These are phyloP conservation scores for Thalassarche chlororhynchos DNA, from an alignment of 2,113 vertebrate species.

Conservation along the genomic window DNA sequence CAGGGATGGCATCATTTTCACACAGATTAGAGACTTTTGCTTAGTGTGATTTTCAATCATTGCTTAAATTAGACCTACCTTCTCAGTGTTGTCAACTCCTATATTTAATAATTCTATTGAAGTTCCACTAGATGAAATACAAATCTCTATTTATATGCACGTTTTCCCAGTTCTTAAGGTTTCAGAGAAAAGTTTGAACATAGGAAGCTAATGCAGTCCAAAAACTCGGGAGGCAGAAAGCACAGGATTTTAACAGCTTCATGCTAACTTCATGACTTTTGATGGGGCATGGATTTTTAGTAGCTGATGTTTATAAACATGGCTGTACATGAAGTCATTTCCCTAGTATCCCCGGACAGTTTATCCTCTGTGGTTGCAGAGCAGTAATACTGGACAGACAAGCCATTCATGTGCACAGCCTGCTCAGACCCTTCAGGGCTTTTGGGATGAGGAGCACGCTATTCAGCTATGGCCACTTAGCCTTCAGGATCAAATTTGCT, in stretches of 20 bases:
- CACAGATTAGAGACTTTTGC: background rate
- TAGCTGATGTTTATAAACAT: background rate
- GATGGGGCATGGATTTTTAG: background rate
- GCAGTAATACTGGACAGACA: background rate
- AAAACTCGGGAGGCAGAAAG: background rate
- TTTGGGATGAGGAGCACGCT: background rate
- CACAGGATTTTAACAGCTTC: background rate
- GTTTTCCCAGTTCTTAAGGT: background rate
- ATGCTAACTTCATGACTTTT: background rate
- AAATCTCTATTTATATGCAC: background rate
- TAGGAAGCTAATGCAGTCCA: background rate
- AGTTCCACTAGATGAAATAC: background rate
- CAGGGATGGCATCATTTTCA: background rate
- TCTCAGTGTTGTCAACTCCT: background rate
- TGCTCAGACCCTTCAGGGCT: background rate
- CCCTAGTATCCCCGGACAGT: background rate
- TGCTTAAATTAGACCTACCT: constrained; percentile 25
- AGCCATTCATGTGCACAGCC: background rate
- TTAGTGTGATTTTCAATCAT: background rate
- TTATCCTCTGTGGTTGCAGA: background rate
- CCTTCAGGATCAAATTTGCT: background rate
- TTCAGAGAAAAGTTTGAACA: background rate
- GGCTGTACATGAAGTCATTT: background rate
- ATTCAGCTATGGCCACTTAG: background rate
- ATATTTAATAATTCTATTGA: constrained; percentile 18